phyloP scores from a whole-genome alignment of 2,888 invertebrate genomes.

The Archaeoteleia sp. region DNA sequence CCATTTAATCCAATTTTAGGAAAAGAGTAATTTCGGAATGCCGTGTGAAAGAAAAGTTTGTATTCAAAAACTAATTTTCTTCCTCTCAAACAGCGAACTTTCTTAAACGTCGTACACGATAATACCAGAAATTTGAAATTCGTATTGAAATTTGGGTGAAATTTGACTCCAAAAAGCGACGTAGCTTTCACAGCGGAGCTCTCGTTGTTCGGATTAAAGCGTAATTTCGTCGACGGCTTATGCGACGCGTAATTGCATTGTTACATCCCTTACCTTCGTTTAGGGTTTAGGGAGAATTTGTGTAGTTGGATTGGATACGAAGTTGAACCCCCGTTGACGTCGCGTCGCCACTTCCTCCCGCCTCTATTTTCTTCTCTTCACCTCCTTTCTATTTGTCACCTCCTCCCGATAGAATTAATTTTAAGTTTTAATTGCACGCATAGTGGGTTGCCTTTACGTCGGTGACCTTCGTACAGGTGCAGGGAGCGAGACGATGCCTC shows the following conservation, averaged over 20 bases:
- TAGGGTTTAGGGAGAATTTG: conserved; percentile 67
- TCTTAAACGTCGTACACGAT: conserved; percentile 1
- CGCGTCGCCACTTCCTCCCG: conserved; percentile 55
- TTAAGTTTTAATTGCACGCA: conserved; percentile 69
- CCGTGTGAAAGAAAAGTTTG: neutral
- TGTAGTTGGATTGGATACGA: conserved; percentile 68
- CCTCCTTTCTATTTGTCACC: conserved; percentile 32
- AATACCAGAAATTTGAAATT: conserved; percentile 27
- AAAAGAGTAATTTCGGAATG: no score
- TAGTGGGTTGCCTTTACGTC: conserved; percentile 59
- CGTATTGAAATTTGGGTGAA: conserved; percentile 52
- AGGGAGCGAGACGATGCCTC: conserved; percentile 29
- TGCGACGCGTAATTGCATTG: conserved; percentile 71
- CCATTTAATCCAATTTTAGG: no score
- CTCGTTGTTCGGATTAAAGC: conserved; percentile 64
- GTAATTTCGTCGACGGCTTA: conserved; percentile 70
- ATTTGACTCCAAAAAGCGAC: conserved; percentile 46
- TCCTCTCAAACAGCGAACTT: conserved; percentile 1
- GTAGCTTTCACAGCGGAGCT: conserved; percentile 24
- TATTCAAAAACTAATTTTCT: conserved; percentile 4
- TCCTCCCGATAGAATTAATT: conserved; percentile 64
- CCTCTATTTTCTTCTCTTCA: conserved; percentile 24
- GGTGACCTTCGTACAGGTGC: conserved; percentile 56
- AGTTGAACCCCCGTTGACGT: conserved; percentile 63
- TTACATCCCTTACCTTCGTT: conserved; percentile 63